Evolutionary conservation across 1,140 invertebrate genomes (phyloP).

Genomic region (Druon quercuslanigerum): DNA sequence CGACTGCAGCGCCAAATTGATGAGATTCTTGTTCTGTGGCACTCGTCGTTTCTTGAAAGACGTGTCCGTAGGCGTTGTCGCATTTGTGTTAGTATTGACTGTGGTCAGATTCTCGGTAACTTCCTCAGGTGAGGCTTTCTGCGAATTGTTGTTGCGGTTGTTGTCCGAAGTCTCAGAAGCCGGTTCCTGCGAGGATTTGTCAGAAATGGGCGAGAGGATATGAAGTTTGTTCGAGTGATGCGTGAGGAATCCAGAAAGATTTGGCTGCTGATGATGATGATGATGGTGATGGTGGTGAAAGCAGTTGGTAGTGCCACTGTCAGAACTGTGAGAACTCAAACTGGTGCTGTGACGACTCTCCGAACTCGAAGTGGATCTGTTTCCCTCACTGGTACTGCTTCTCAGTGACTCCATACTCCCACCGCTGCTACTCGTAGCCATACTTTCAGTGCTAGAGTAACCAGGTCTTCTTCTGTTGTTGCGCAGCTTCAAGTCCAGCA

Average conservation of each 20-base stretch:
- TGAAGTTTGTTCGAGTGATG: slow-evolving; percentile 85
- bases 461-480: slow-evolving; percentile 78
- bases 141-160: slow-evolving; percentile 86
- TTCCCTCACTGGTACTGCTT: slow-evolving; percentile 88
- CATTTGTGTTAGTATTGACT: slow-evolving; percentile 66
- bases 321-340: slow-evolving; percentile 88
- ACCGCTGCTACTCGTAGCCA: slow-evolving; percentile 88
- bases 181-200: slow-evolving; percentile 92
- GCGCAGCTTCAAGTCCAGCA: slow-evolving; percentile 69
- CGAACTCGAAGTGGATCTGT: slow-evolving; percentile 85
- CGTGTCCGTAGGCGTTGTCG: slow-evolving; percentile 69
- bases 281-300: slow-evolving; percentile 66
- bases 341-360: slow-evolving; percentile 87
- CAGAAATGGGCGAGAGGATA: slow-evolving; percentile 91
- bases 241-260: slow-evolving; percentile 79
- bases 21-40: slow-evolving; percentile 85
- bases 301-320: slow-evolving; percentile 81
- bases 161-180: slow-evolving; percentile 86
- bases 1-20: slow-evolving; percentile 81
- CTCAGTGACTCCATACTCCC: slow-evolving; percentile 89
- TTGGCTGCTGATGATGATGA: slow-evolving; percentile 77
- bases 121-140: slow-evolving; percentile 82
- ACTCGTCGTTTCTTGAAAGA: slow-evolving; percentile 78
- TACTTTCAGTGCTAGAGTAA: slow-evolving; percentile 89
- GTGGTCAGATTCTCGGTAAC: slow-evolving; percentile 68